phyloP scores from a whole-genome alignment of 2,797 vertebrate genomes.

The Arctocebus calabarensis region DNA sequence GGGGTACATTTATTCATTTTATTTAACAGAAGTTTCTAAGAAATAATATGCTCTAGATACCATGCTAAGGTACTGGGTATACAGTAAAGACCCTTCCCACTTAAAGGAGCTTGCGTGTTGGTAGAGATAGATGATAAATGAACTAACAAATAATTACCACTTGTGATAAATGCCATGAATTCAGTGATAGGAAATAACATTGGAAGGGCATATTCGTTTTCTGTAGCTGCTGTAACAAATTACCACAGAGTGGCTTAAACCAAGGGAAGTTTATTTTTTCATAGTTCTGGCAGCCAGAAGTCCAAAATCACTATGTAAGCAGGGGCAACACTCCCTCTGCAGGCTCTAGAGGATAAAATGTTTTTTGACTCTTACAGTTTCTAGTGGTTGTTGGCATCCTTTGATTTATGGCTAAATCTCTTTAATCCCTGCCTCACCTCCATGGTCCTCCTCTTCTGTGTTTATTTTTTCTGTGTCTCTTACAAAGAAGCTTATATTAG shows the following conservation, averaged over 20 bases:
- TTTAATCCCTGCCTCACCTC: not conserved
- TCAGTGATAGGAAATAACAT: not conserved
- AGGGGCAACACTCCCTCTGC: not conserved
- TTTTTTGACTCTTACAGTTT: not conserved
- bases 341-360: not conserved
- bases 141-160: constrained; percentile 10
- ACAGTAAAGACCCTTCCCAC: not conserved
- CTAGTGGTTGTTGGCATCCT: not conserved
- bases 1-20: not conserved
- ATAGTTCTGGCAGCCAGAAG: not conserved
- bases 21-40: not conserved
- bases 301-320: not conserved
- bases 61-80: not conserved
- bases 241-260: not conserved
- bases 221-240: not conserved
- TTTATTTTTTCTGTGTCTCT: not conserved
- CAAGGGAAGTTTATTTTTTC: not conserved
- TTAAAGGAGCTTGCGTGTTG: not conserved
- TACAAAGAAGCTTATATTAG: not conserved
- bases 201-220: not conserved
- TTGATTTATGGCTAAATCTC: not conserved
- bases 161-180: not conserved
- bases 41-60: not conserved
- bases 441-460: not conserved
- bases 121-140: not conserved